Evolutionary conservation across 2,797 vertebrate genomes (phyloP).

Genomic region (Hyperoplus immaculatus): DNA sequence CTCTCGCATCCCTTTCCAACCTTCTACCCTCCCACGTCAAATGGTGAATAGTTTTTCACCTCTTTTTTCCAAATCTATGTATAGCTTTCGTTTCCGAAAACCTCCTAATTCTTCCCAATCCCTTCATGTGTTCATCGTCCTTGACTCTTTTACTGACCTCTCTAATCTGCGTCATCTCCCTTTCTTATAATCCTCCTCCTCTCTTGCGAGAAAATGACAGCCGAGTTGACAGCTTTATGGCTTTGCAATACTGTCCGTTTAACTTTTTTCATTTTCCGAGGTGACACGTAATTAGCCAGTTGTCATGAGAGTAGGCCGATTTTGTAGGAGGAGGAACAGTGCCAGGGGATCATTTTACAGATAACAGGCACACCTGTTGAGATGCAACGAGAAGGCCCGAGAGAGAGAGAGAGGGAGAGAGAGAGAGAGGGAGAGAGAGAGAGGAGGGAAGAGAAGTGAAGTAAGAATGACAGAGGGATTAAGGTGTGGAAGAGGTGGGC

Average conservation of each 20-base stretch:
- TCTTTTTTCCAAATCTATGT: conserved; percentile 43
- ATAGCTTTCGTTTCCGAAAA: conserved; percentile 45
- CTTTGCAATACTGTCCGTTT: conserved; percentile 58
- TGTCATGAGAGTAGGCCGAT: conserved; percentile 70
- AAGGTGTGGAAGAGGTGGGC: conserved; percentile 40
- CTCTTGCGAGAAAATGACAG: conserved; percentile 47
- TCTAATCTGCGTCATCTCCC: conserved; percentile 62
- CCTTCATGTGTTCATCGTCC: conserved; percentile 49
- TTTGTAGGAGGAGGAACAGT: conserved; percentile 32
- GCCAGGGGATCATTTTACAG: conserved; percentile 54
- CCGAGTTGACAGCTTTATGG: conserved; percentile 65
- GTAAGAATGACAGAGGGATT: conserved; percentile 68
- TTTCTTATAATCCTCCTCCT: conserved; percentile 41
- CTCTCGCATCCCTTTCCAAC: conserved; percentile 56
- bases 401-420: conserved; percentile 15
- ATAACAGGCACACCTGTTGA: conserved; percentile 61
- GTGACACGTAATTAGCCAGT: conserved; percentile 80
- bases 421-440: conserved; percentile 27
- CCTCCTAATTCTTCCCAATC: conserved; percentile 56
- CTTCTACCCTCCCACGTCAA: conserved; percentile 34
- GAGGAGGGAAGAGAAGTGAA: conserved; percentile 29
- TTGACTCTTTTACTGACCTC: conserved; percentile 63
- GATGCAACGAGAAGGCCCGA: conserved; percentile 42
- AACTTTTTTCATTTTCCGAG: conserved; percentile 58
- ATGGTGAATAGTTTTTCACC: conserved; percentile 39